phyloP scores from a whole-genome alignment of 92 coral and sea anemone species.

The Diadumene lineata region DNA sequence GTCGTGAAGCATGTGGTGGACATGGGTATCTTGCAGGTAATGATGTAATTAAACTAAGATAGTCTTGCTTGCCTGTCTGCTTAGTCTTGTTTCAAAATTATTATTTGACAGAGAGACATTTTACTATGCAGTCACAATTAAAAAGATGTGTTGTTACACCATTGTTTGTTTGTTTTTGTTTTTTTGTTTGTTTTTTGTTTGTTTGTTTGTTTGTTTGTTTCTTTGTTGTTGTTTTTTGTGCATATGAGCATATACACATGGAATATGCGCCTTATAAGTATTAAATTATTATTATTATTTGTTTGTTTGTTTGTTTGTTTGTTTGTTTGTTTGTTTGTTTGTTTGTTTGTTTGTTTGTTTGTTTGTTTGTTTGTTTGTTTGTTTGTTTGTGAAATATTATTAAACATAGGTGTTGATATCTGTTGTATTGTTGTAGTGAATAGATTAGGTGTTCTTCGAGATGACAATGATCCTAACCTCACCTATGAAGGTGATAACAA shows the following conservation, averaged over 20 bases:
- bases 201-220: neutral
- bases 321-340: neutral
- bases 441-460: conserved; percentile 85
- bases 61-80: too few relatives aligned
- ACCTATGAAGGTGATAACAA: conserved; percentile 98
- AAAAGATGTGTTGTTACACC: neutral
- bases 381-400: neutral
- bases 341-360: neutral
- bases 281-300: too few relatives aligned
- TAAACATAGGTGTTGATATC: neutral
- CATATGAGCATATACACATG: neutral
- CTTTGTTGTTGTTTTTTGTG: neutral
- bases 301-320: neutral
- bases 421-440: conserved; percentile 53
- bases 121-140: too few relatives aligned
- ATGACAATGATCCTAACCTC: conserved; percentile 96
- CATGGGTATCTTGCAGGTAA: conserved; percentile 98
- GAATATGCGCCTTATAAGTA: too few relatives aligned
- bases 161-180: neutral
- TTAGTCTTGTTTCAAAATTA: too few relatives aligned
- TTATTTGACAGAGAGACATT: too few relatives aligned
- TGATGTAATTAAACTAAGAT: too few relatives aligned
- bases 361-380: too few relatives aligned
- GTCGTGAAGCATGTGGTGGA: conserved; percentile 99
- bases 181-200: neutral